A percentile compares a stretch with the other conserved stretches of the same genome.
phyloP scores from a whole-genome alignment of 2,113 vertebrate species.

The Bungarus multicinctus region DNA sequence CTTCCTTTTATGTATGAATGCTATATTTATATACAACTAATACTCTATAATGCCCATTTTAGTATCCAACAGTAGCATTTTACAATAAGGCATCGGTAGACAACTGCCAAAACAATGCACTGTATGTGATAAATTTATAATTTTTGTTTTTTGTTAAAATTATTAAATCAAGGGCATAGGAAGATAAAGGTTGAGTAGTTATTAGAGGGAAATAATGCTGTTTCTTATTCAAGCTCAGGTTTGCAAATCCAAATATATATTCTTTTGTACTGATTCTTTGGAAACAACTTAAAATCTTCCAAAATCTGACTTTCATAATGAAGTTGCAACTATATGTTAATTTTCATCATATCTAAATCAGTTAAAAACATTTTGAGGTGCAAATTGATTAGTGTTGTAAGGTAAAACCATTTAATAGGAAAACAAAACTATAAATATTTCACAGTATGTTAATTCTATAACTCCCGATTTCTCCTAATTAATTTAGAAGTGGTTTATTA shows the following conservation, averaged over 20 bases:
- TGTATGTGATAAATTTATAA: slow-evolving; percentile 20
- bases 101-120: neutral
- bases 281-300: neutral
- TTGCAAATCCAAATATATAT: neutral
- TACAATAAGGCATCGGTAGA: slow-evolving; percentile 9
- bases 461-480: neutral
- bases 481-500: neutral
- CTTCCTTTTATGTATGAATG: neutral
- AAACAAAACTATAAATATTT: neutral
- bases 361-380: neutral
- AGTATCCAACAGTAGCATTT: slow-evolving; percentile 16
- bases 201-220: too few relatives aligned
- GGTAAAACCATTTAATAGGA: neutral
- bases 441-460: neutral
- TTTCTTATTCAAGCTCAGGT: neutral
- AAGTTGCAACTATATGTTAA: neutral
- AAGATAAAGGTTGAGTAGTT: neutral
- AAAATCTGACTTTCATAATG: neutral
- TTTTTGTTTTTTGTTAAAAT: neutral
- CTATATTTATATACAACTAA: slow-evolving; percentile 16
- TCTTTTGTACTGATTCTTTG: neutral
- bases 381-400: neutral
- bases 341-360: neutral
- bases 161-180: neutral
- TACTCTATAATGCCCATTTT: slow-evolving; percentile 39